phyloP scores from a whole-genome alignment of 2,113 vertebrate genomes.

The Gallinago media region DNA sequence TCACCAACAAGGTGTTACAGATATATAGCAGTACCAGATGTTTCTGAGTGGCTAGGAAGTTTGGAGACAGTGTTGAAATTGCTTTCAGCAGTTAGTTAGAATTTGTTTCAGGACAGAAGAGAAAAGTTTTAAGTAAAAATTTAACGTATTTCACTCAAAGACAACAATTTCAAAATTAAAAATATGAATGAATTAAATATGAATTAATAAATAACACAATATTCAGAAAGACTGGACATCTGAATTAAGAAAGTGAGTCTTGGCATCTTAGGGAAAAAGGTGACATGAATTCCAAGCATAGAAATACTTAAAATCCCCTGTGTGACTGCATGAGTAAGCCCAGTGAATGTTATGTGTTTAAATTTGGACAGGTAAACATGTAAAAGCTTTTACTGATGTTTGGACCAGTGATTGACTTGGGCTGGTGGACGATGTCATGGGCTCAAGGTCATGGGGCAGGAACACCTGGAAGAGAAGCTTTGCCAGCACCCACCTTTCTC shows the following conservation, averaged over 20 bases:
- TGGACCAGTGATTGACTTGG: neutral
- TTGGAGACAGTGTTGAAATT: neutral
- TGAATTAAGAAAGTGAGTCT: neutral
- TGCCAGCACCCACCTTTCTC: rapidly evolving
- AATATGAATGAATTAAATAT: neutral
- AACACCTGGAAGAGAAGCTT: neutral
- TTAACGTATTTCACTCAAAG: neutral
- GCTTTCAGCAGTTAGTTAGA: neutral
- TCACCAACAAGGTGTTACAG: neutral
- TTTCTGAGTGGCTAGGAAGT: neutral
- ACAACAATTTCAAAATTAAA: neutral
- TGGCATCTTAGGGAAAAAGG: neutral
- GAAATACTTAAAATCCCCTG: neutral
- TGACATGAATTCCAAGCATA: neutral
- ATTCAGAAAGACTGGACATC: neutral
- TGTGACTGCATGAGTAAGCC: neutral
- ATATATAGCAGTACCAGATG: neutral
- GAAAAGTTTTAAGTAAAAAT: neutral
- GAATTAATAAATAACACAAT: neutral
- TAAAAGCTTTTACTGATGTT: neutral
- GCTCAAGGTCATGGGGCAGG: neutral
- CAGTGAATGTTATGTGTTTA: neutral
- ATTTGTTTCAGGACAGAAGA: neutral
- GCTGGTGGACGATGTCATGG: neutral
- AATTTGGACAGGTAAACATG: neutral